Evolutionary conservation across 2,113 vertebrate genomes (phyloP).

Genomic region (Cyphomyrus plagiostoma): DNA sequence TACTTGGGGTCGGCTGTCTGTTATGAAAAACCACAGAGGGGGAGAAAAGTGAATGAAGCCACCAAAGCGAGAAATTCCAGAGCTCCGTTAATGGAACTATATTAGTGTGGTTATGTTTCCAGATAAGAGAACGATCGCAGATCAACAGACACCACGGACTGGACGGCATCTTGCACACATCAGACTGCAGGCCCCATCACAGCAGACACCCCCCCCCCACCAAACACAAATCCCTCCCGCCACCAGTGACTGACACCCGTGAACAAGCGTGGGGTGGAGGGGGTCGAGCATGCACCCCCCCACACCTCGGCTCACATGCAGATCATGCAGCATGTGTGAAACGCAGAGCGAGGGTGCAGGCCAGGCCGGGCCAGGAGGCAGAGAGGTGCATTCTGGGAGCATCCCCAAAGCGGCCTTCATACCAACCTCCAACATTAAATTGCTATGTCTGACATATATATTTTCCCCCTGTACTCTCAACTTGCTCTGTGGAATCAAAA

Average conservation of each 20-base stretch:
- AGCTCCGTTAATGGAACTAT: constrained; percentile 25
- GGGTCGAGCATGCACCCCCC: constrained; percentile 54
- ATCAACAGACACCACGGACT: neutral
- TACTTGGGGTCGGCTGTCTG: constrained; percentile 12
- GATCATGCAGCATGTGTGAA: constrained; percentile 60
- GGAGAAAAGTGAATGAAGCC: constrained; percentile 18
- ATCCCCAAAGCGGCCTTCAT: constrained; percentile 48
- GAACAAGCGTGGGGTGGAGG: neutral
- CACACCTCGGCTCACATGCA: constrained; percentile 54
- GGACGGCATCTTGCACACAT: neutral
- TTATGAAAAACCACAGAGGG: constrained; percentile 34
- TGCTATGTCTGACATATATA: constrained; percentile 99
- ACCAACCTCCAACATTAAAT: constrained; percentile 99
- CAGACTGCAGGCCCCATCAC: neutral
- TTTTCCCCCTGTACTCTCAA: constrained; percentile 97
- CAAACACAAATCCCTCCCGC: neutral
- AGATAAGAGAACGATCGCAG: neutral
- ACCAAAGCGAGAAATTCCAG: constrained; percentile 30
- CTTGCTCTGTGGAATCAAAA: constrained; percentile 77
- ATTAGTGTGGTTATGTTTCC: constrained; percentile 28
- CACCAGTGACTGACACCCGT: neutral
- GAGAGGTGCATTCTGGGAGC: constrained; percentile 17
- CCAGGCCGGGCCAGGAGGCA: constrained; percentile 73
- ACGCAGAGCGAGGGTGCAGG: constrained; percentile 75
- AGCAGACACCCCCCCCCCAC: neutral